These are phyloP conservation scores for Hetaerina americana DNA, from an alignment of 1,140 invertebrate species.

Conservation along the genomic window DNA sequence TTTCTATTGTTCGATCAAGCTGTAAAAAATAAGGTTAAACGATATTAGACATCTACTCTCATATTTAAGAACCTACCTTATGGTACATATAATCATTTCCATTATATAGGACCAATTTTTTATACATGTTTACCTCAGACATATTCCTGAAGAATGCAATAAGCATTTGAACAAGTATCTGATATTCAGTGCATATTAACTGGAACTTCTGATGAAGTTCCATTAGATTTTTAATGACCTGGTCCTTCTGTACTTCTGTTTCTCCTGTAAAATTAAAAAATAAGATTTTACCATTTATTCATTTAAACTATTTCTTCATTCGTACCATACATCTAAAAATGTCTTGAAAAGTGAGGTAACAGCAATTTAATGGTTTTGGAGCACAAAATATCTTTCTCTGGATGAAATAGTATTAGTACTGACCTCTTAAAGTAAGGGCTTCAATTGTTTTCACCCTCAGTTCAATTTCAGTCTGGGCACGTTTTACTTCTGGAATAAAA, in stretches of 20 bases:
- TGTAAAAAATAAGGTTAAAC: slow-evolving; percentile 18
- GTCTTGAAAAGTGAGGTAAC: no score
- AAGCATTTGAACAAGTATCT: slow-evolving; percentile 55
- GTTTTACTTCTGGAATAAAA: slow-evolving; percentile 45
- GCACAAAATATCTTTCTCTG: no score
- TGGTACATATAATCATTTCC: not conserved
- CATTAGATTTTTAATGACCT: slow-evolving; percentile 43
- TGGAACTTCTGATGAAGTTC: slow-evolving; percentile 52
- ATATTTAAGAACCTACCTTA: not conserved
- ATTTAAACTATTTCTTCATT: no score
- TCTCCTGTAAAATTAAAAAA: slow-evolving; percentile 24
- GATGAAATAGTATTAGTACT: no score
- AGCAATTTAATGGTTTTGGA: no score
- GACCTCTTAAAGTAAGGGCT: slow-evolving; percentile 31
- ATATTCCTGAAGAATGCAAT: slow-evolving; percentile 54
- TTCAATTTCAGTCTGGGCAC: slow-evolving; percentile 55
- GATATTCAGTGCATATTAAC: slow-evolving; percentile 55
- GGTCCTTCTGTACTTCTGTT: slow-evolving; percentile 31
- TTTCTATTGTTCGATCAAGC: slow-evolving; percentile 37
- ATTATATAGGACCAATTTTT: not conserved
- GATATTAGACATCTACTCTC: no score
- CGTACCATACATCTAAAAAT: no score
- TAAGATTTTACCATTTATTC: slow-evolving; percentile 1
- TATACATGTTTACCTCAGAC: slow-evolving; percentile 40
- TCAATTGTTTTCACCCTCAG: slow-evolving; percentile 51